Conservation (phyloP, 2,888 invertebrate species). For the Campoplex nolae region DNA sequence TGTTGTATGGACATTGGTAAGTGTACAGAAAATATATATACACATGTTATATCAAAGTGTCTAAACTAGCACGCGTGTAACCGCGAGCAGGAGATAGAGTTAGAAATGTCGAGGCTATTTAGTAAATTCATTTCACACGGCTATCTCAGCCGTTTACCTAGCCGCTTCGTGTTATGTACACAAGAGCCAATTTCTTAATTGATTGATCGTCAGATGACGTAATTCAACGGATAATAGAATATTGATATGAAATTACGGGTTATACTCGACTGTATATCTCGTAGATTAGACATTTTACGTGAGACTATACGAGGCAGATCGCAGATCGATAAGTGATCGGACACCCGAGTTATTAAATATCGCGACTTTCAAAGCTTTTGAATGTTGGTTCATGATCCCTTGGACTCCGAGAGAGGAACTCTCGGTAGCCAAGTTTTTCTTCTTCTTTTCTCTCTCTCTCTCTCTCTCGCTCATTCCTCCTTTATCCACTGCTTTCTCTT, state of each 20-base stretch:
- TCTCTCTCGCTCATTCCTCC: constrained; percentile 10
- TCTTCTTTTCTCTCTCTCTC: constrained; percentile 6
- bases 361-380: constrained; percentile 54
- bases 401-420: constrained; percentile 15
- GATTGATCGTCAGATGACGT: constrained; percentile 51
- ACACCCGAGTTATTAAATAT: constrained; percentile 63
- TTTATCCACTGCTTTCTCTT: constrained; percentile 3
- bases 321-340: constrained; percentile 58
- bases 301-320: constrained; percentile 33
- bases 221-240: constrained; percentile 15
- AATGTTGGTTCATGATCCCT: constrained; percentile 4
- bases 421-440: constrained; percentile 22
- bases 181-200: constrained; percentile 48
- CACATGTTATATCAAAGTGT: constrained; percentile 14
- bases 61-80: constrained; percentile 39
- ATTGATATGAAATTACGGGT: constrained; percentile 41
- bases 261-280: constrained; percentile 18
- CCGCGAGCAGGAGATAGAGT: constrained; percentile 41
- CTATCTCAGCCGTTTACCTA: constrained; percentile 3
- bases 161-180: constrained; percentile 5
- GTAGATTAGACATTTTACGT: constrained; percentile 20
- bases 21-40: constrained; percentile 34
- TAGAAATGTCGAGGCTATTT: constrained; percentile 62
- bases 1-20: constrained; percentile 65
- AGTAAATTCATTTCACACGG: constrained; percentile 67